A percentile compares a stretch with the other conserved stretches of the same genome.
These are phyloP conservation scores for Vanessa cardui DNA, from an alignment of 2,888 invertebrate species.

Conservation along the genomic window DNA sequence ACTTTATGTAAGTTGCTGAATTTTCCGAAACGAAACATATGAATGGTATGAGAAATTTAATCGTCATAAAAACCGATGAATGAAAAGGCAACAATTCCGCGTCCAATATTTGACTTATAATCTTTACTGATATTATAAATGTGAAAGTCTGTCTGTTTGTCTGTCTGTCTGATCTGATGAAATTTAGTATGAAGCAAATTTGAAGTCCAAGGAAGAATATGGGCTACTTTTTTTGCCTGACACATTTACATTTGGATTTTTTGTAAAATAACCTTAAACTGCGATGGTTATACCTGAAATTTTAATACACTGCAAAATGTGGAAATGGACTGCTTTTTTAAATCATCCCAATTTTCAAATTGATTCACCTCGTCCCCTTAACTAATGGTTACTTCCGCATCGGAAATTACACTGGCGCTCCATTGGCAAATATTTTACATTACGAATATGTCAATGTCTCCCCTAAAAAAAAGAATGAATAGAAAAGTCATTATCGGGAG, in stretches of 20 bases:
- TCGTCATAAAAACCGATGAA: not conserved
- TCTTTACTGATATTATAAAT: too few relatives aligned
- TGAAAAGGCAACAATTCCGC: not conserved
- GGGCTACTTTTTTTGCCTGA: too few relatives aligned
- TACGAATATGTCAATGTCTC: conserved; percentile 22
- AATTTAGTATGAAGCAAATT: too few relatives aligned
- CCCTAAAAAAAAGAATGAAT: conserved; percentile 15
- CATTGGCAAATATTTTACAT: conserved; percentile 30
- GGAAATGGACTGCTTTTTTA: not conserved
- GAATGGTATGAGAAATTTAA: not conserved
- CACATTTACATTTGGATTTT: too few relatives aligned
- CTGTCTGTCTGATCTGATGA: too few relatives aligned
- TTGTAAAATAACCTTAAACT: too few relatives aligned
- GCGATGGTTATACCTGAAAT: too few relatives aligned
- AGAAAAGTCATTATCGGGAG: conserved; percentile 16
- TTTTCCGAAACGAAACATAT: conserved; percentile 7
- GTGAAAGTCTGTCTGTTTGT: too few relatives aligned
- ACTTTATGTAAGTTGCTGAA: conserved; percentile 14
- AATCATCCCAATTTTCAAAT: conserved; percentile 21
- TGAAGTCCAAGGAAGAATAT: too few relatives aligned
- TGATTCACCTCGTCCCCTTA: conserved; percentile 26
- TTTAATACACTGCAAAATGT: not conserved
- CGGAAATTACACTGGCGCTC: conserved; percentile 30
- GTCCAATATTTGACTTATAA: not conserved
- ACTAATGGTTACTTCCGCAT: conserved; percentile 36